Evolutionary conservation across 2,888 invertebrate genomes (phyloP).

Genomic region (Dryobotodes eremita): DNA sequence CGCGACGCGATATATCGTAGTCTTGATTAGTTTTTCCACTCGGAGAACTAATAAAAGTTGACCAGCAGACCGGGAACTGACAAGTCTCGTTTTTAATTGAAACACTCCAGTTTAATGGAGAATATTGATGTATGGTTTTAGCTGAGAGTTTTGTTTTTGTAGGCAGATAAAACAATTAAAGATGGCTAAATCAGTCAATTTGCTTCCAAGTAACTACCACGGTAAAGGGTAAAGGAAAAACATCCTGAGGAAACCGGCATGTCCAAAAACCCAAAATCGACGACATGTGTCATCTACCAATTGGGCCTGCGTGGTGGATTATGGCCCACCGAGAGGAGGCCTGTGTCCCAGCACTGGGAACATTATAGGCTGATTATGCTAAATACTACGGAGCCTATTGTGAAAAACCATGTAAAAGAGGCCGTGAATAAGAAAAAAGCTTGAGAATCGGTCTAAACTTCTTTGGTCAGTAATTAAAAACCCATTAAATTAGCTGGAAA

Average conservation of each 20-base stretch:
- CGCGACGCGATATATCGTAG: slow-evolving; percentile 81
- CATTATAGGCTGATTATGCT: too few species aligned
- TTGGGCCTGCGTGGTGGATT: too few species aligned
- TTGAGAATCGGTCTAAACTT: slow-evolving; percentile 45
- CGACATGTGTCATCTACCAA: too few species aligned
- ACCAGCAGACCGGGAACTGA: slow-evolving; percentile 82
- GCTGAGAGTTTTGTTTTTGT: background rate
- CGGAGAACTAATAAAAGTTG: slow-evolving; percentile 87
- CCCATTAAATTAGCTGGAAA: slow-evolving; percentile 67
- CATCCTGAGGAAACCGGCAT: too few species aligned
- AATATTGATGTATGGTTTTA: slow-evolving; percentile 49
- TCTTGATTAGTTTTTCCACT: slow-evolving; percentile 88
- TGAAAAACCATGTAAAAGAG: slow-evolving; percentile 32
- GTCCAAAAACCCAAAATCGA: too few species aligned
- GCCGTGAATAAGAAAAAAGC: slow-evolving; percentile 33
- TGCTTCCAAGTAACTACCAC: background rate
- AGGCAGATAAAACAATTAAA: background rate
- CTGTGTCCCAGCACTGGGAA: too few species aligned
- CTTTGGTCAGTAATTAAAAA: slow-evolving; percentile 60
- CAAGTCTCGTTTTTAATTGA: slow-evolving; percentile 83
- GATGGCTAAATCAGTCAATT: too few species aligned
- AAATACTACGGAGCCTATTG: background rate
- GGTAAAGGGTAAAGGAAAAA: too few species aligned
- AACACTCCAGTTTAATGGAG: slow-evolving; percentile 65
- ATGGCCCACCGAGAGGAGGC: too few species aligned